Evolutionary conservation across 2,113 vertebrate species (phyloP).

Genomic region (Lasiurus cinereus): DNA sequence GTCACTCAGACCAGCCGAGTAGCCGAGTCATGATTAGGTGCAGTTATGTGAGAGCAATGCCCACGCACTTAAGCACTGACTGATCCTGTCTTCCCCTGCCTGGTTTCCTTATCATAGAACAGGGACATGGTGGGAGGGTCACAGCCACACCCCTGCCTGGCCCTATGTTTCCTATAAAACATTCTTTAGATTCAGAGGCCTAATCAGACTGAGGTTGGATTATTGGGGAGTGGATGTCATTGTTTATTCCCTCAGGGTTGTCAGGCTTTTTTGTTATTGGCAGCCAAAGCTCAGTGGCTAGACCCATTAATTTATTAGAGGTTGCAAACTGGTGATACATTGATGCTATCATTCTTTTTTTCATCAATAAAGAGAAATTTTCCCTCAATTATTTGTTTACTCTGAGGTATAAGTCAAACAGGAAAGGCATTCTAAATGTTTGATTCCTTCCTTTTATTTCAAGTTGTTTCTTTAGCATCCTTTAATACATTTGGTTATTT

Average conservation of each 20-base stretch:
- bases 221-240: fast-evolving
- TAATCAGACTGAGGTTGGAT: background rate
- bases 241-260: background rate
- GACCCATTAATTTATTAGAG: fast-evolving
- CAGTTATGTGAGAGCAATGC: background rate
- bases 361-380: background rate
- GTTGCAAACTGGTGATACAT: background rate
- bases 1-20: background rate
- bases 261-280: background rate
- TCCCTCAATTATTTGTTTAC: background rate
- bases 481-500: background rate
- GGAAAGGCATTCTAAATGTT: background rate
- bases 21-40: background rate
- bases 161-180: background rate
- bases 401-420: background rate
- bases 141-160: background rate
- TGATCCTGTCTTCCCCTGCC: background rate
- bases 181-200: background rate
- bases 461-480: background rate
- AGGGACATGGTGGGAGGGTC: background rate
- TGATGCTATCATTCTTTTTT: background rate
- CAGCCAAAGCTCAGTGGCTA: fast-evolving
- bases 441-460: background rate
- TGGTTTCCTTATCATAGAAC: background rate
- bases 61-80: background rate